Conservation (phyloP, 2,113 vertebrate genomes). For the Garra rufa region DNA sequence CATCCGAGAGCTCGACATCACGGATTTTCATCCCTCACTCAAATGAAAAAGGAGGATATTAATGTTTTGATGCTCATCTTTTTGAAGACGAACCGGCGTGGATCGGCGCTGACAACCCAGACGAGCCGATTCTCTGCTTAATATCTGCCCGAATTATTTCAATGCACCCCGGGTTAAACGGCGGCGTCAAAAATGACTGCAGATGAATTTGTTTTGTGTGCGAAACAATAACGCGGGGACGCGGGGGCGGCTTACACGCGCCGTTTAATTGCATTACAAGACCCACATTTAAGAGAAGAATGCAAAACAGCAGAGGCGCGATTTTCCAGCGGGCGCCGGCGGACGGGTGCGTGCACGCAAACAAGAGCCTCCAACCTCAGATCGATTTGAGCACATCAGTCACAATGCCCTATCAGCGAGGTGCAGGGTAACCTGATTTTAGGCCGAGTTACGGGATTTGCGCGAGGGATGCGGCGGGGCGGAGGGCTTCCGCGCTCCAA, state of each 20-base stretch:
- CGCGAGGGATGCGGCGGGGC: conserved; percentile 75
- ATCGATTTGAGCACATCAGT: conserved; percentile 76
- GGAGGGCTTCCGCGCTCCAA: conserved; percentile 72
- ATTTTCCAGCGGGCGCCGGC: conserved; percentile 72
- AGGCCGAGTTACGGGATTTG: conserved; percentile 83
- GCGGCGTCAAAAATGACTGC: conserved; percentile 71
- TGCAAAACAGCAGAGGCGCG: conserved; percentile 75
- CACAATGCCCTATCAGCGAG: conserved; percentile 81
- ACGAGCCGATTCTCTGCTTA: conserved; percentile 73
- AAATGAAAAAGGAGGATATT: conserved; percentile 78
- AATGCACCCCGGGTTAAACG: conserved; percentile 78
- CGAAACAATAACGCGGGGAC: conserved; percentile 74
- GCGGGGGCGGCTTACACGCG: conserved; percentile 78
- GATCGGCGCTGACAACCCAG: conserved; percentile 70
- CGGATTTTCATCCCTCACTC: conserved; percentile 73
- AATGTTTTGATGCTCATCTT: conserved; percentile 81
- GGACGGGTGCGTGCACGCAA: too few species aligned
- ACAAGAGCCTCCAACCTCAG: conserved; percentile 66
- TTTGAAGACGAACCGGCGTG: conserved; percentile 69
- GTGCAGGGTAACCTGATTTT: conserved; percentile 83
- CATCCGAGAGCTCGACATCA: conserved; percentile 75
- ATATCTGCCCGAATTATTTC: conserved; percentile 75
- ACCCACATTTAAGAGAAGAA: conserved; percentile 80
- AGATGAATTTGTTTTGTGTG: conserved; percentile 76
- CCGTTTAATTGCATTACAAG: conserved; percentile 85